A percentile compares a stretch with the other conserved stretches of the same genome.
phyloP scores from a whole-genome alignment of 2,888 invertebrate genomes.

The Catocala nupta region DNA sequence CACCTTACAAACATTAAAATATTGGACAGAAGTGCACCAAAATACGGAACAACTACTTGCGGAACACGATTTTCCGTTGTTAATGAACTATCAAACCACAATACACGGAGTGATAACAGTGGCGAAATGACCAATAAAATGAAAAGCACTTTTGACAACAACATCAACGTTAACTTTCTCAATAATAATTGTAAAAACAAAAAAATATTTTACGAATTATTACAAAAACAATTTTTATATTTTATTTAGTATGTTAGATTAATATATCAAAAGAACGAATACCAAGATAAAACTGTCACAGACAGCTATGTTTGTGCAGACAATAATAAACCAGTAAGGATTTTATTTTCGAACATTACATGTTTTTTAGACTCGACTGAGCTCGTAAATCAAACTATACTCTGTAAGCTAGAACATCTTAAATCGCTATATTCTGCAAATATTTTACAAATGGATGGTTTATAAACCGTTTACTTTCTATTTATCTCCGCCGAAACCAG shows the following conservation, averaged over 20 bases:
- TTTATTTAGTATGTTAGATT: not conserved
- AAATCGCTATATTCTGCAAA: conserved; percentile 45
- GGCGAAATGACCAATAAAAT: too few species aligned
- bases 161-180: too few species aligned
- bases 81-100: too few species aligned
- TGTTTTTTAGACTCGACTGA: conserved; percentile 33
- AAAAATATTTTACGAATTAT: not conserved
- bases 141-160: too few species aligned
- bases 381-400: conserved; percentile 45
- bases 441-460: conserved; percentile 51
- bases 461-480: conserved; percentile 62
- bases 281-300: conserved; percentile 23
- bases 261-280: conserved; percentile 14
- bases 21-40: too few species aligned
- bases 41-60: too few species aligned
- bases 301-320: conserved; percentile 33
- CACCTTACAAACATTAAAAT: too few species aligned
- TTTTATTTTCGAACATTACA: conserved; percentile 41
- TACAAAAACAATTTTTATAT: not conserved
- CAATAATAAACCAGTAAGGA: conserved; percentile 39
- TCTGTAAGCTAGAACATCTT: conserved; percentile 47
- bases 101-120: too few species aligned
- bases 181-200: too few species aligned
- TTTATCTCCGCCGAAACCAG: conserved; percentile 54
- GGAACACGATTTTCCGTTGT: too few species aligned